phyloP scores from a whole-genome alignment of 2,888 invertebrate genomes.

The Melinaea menophilus region DNA sequence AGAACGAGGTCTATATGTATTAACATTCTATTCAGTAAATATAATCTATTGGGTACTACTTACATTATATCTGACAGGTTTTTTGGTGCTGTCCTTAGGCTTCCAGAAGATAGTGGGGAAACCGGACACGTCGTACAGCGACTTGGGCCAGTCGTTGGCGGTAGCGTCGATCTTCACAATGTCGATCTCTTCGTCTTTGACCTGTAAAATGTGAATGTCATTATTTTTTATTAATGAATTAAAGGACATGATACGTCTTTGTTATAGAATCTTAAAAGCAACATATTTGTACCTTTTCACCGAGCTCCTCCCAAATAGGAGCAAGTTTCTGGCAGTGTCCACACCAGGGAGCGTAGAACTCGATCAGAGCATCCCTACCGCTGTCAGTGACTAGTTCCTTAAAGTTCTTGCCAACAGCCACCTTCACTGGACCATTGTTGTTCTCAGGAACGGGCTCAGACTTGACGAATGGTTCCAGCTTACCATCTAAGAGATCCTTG shows the following conservation, averaged over 20 bases:
- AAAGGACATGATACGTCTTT: not conserved
- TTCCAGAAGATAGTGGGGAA: constrained; percentile 99
- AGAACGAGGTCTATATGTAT: no score
- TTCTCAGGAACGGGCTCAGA: constrained; percentile 94
- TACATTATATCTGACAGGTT: constrained; percentile 91
- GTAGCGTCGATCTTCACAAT: constrained; percentile 99
- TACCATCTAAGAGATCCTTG: constrained; percentile 87
- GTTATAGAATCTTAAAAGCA: not conserved
- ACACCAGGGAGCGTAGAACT: constrained; percentile 99
- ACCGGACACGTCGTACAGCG: constrained; percentile 92
- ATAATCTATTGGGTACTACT: constrained; percentile 44
- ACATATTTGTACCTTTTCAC: constrained; percentile 80
- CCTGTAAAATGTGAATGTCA: constrained; percentile 56
- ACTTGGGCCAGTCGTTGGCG: constrained; percentile 96
- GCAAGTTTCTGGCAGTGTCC: constrained; percentile 98
- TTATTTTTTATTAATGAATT: not conserved
- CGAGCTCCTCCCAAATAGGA: constrained; percentile 96
- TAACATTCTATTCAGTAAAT: not conserved
- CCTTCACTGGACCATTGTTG: constrained; percentile 89
- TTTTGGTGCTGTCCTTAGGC: constrained; percentile 87
- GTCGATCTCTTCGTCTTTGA: constrained; percentile 90
- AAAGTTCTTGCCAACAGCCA: constrained; percentile 98
- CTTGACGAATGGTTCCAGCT: constrained; percentile 94
- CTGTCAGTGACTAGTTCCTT: constrained; percentile 94
- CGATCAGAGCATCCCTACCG: constrained; percentile 94